Conservation (phyloP, 2,113 vertebrate genomes). For the Triplophysa siluroides region DNA sequence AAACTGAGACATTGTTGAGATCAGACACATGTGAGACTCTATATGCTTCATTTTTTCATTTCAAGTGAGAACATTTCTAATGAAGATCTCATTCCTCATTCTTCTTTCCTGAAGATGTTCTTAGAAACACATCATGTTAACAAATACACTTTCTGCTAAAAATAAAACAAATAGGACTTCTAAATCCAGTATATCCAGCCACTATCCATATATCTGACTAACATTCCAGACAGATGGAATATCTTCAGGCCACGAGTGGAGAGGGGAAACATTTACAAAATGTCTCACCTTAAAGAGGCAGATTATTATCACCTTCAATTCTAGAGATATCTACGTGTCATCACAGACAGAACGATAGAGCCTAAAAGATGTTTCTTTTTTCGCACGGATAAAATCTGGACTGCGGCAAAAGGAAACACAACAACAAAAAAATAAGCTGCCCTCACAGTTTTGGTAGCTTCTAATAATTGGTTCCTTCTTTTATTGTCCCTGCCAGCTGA, state of each 20-base stretch:
- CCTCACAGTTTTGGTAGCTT: conserved; percentile 8
- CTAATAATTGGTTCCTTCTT: conserved; percentile 75
- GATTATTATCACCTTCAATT: conserved; percentile 1
- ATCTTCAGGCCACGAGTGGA: background rate
- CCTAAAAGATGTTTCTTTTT: background rate
- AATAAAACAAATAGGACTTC: background rate
- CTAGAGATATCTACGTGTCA: conserved; percentile 8
- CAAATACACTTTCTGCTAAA: too few relatives aligned
- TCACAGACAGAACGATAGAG: conserved; percentile 16
- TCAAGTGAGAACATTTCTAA: too few relatives aligned
- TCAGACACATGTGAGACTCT: too few relatives aligned
- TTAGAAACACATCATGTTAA: too few relatives aligned
- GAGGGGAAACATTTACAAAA: background rate
- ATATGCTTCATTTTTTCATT: too few relatives aligned
- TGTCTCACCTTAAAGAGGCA: background rate
- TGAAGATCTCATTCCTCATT: background rate
- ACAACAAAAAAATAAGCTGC: conserved; percentile 39
- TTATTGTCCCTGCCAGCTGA: conserved; percentile 67
- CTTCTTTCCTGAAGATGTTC: background rate
- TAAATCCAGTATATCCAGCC: background rate
- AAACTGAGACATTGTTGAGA: too few relatives aligned
- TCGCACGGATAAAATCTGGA: background rate
- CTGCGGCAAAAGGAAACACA: conserved; percentile 11
- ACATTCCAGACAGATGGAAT: background rate
- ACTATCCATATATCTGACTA: background rate